Percentiles rank a stretch among this genome's conserved stretches.
These are phyloP conservation scores for Hermaeophaga mercurialis DNA, from an alignment of 2,888 invertebrate genomes.

Conservation along the genomic window DNA sequence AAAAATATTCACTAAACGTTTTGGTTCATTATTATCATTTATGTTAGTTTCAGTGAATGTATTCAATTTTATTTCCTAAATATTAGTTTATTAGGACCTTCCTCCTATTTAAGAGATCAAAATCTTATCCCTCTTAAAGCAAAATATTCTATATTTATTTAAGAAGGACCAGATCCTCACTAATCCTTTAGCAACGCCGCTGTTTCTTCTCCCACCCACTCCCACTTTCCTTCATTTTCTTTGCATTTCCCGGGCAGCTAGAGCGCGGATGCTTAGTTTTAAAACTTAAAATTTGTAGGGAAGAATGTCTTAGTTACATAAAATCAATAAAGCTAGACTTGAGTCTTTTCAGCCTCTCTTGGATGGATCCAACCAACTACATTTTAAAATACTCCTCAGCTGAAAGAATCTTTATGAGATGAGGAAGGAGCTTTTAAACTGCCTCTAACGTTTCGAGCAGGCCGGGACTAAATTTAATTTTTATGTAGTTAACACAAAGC, in stretches of 20 bases:
- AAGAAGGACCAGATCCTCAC: too few relatives aligned
- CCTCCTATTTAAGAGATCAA: too few relatives aligned
- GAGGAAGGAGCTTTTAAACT: not conserved
- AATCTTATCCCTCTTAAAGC: too few relatives aligned
- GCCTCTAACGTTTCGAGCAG: not conserved
- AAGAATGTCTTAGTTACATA: constrained; percentile 59
- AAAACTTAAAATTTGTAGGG: constrained; percentile 59
- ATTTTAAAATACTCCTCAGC: constrained; percentile 52
- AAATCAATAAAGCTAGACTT: constrained; percentile 59
- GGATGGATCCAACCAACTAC: constrained; percentile 48
- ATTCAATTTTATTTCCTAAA: too few relatives aligned
- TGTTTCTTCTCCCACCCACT: constrained; percentile 30
- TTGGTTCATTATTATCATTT: too few relatives aligned
- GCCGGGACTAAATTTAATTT: not conserved
- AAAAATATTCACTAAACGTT: too few relatives aligned
- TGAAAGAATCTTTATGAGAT: constrained; percentile 49
- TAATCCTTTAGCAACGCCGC: not conserved
- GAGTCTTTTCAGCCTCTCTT: constrained; percentile 43
- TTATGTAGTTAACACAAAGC: too few relatives aligned
- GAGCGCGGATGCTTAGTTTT: constrained; percentile 56
- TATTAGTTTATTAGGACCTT: too few relatives aligned
- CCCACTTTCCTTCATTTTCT: constrained; percentile 48
- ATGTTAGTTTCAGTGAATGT: too few relatives aligned
- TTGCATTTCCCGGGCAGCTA: constrained; percentile 51
- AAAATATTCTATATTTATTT: too few relatives aligned